Percentiles rank a stretch among this genome's conserved stretches.
Evolutionary conservation across 2,797 vertebrate species (phyloP).

Genomic region (Sebastes oblongus): DNA sequence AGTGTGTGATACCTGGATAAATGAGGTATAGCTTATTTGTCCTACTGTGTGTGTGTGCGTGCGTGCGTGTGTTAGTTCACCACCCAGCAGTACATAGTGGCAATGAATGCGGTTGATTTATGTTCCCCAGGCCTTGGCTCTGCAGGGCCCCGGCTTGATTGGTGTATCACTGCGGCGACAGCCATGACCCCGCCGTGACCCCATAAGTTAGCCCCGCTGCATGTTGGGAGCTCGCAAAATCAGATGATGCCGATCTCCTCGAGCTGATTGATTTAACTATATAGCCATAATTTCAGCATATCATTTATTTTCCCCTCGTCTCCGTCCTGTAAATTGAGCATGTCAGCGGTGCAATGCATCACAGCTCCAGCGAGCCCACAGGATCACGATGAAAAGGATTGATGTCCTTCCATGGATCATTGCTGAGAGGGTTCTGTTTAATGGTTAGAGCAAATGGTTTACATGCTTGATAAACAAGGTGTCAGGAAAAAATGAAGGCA

Average conservation of each 20-base stretch:
- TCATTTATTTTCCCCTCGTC: slow-evolving; percentile 51
- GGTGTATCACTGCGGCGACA: slow-evolving; percentile 51
- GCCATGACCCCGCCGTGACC: slow-evolving; percentile 67
- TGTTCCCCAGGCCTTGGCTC: slow-evolving; percentile 27
- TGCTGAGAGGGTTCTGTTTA: slow-evolving; percentile 38
- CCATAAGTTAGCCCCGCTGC: slow-evolving; percentile 68
- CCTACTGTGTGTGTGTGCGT: not conserved
- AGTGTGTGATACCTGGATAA: slow-evolving; percentile 35
- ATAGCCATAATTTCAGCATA: slow-evolving; percentile 59
- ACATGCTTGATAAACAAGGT: slow-evolving; percentile 42
- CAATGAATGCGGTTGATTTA: slow-evolving; percentile 62
- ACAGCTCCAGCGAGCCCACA: slow-evolving; percentile 54
- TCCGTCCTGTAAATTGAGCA: slow-evolving; percentile 49
- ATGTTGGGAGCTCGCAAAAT: slow-evolving; percentile 63
- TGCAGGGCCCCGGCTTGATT: slow-evolving; percentile 64
- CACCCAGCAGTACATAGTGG: slow-evolving; percentile 19
- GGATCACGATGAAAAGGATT: slow-evolving; percentile 39
- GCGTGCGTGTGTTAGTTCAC: slow-evolving; percentile 1
- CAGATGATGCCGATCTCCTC: slow-evolving; percentile 64
- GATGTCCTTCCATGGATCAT: slow-evolving; percentile 51
- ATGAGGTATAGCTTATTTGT: slow-evolving; percentile 37
- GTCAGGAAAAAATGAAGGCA: not conserved
- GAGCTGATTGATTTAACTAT: slow-evolving; percentile 70
- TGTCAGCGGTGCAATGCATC: slow-evolving; percentile 66
- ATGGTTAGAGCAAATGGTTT: slow-evolving; percentile 41